Percentiles rank a stretch among this genome's conserved stretches.
Conservation (phyloP, 2,113 vertebrate genomes). For the Elgaria multicarinata region DNA sequence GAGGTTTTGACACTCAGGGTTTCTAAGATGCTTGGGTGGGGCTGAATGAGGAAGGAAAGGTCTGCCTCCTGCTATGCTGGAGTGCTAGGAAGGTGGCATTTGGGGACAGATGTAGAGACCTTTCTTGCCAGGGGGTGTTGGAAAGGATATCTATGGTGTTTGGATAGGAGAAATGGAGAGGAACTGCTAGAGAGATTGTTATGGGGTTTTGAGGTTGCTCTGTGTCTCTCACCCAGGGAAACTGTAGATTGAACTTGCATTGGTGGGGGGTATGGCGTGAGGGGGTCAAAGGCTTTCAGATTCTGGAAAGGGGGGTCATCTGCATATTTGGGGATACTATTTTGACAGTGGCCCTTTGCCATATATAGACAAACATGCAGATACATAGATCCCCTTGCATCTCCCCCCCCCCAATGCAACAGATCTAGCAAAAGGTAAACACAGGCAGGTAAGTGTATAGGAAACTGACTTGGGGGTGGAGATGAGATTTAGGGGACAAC, state of each 20-base stretch:
- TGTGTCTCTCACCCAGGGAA: not conserved
- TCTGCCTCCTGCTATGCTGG: not conserved
- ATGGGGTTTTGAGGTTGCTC: not conserved
- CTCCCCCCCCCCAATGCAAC: not conserved
- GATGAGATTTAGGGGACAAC: not conserved
- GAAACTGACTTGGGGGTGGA: not conserved
- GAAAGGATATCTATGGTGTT: not conserved
- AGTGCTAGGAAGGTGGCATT: not conserved
- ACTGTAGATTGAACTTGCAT: not conserved
- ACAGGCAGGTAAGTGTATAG: not conserved
- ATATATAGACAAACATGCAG: too few species aligned
- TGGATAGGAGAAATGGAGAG: not conserved
- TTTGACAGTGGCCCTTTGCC: not conserved
- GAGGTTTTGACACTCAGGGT: not conserved
- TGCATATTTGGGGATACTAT: not conserved
- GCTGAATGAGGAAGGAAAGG: not conserved
- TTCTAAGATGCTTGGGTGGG: not conserved
- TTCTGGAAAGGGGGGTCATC: not conserved
- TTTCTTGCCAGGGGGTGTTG: not conserved
- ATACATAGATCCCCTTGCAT: not conserved
- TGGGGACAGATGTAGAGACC: not conserved
- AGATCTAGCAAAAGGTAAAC: not conserved
- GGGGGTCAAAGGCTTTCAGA: not conserved
- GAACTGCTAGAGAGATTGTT: not conserved
- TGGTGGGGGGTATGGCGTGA: not conserved